Percentiles rank a stretch among this genome's conserved stretches.
phyloP scores from a whole-genome alignment of 1,140 invertebrate genomes.

The Cherax destructor region DNA sequence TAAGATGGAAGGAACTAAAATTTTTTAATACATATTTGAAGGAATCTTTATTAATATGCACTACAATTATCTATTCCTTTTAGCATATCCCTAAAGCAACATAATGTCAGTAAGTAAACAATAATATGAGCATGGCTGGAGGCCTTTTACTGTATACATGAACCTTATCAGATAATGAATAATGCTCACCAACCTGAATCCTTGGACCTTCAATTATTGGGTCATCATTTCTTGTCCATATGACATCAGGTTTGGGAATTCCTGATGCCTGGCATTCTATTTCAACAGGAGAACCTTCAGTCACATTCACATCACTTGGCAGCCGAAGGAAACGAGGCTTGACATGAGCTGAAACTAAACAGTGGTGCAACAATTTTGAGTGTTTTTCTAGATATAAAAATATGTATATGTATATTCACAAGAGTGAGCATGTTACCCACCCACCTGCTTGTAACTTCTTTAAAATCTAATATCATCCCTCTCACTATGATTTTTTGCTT shows the following conservation, averaged over 20 bases:
- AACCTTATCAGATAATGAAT: neutral
- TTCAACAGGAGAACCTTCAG: slow-evolving; percentile 77
- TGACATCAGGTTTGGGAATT: slow-evolving; percentile 81
- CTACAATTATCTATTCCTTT: neutral
- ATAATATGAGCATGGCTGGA: too few relatives aligned
- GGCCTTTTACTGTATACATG: neutral
- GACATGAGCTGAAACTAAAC: slow-evolving; percentile 11
- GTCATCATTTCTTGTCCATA: slow-evolving; percentile 83
- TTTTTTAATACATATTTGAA: too few relatives aligned
- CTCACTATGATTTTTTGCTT: too few relatives aligned
- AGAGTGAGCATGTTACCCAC: too few relatives aligned
- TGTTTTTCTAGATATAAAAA: too few relatives aligned
- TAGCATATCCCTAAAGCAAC: neutral
- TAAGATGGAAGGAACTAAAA: too few relatives aligned
- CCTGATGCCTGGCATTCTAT: slow-evolving; percentile 83
- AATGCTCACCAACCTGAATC: slow-evolving; percentile 75
- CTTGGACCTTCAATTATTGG: slow-evolving; percentile 78
- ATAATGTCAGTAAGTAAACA: neutral
- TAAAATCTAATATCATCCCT: too few relatives aligned
- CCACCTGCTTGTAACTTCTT: too few relatives aligned
- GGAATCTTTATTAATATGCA: neutral
- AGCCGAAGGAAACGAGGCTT: slow-evolving; percentile 73
- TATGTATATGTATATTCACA: too few relatives aligned
- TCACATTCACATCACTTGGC: slow-evolving; percentile 74
- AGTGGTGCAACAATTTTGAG: neutral